Conservation (phyloP, 2,113 vertebrate genomes). For the Cettia cetti region DNA sequence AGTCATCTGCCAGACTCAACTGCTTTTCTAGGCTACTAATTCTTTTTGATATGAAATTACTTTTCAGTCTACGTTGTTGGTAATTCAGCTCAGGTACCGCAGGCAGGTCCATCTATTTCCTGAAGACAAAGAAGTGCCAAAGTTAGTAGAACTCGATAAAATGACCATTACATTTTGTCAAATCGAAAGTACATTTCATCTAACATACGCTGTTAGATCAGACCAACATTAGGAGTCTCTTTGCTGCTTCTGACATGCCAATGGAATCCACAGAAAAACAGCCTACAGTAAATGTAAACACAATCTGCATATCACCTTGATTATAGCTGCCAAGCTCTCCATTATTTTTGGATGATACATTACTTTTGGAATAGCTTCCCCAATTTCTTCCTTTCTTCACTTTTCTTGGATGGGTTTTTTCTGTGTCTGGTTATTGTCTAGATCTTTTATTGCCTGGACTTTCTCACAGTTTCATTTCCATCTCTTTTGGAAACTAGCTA, state of each 20-base stretch:
- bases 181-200: not conserved
- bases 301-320: not conserved
- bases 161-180: not conserved
- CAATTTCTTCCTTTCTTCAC: not conserved
- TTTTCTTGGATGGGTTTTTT: not conserved
- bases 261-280: not conserved
- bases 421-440: not conserved
- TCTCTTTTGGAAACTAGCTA: not conserved
- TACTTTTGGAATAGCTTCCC: not conserved
- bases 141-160: not conserved
- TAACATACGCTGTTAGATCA: not conserved
- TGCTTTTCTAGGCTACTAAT: not conserved
- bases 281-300: not conserved
- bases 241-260: not conserved
- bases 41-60: not conserved
- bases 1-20: not conserved
- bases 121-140: not conserved
- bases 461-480: not conserved
- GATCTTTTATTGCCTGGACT: not conserved
- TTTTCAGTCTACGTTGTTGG: not conserved
- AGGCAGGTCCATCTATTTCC: not conserved
- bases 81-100: not conserved
- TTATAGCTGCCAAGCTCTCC: not conserved
- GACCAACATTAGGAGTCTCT: not conserved
- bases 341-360: not conserved